Percentiles rank a stretch among this genome's conserved stretches.
Evolutionary conservation across 2,797 vertebrate species (phyloP).

Genomic region (Acipenser transmontanus): DNA sequence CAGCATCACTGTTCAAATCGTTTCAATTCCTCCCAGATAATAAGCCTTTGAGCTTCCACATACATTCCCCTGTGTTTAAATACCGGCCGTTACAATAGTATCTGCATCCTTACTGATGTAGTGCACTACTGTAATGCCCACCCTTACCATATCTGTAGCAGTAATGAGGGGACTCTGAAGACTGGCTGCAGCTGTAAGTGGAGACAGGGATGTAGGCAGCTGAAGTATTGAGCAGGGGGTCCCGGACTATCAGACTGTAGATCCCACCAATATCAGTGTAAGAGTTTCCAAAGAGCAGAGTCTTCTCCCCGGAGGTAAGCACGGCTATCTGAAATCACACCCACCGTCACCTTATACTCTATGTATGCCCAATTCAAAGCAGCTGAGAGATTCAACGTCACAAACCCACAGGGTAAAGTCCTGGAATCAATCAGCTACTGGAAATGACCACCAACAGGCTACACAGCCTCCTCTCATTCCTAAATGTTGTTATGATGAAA

Average conservation of each 20-base stretch:
- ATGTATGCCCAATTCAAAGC: too few relatives aligned
- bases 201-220: conserved; percentile 19
- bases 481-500: too few relatives aligned
- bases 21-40: too few relatives aligned
- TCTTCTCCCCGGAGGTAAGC: conserved; percentile 2
- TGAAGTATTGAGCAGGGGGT: conserved; percentile 19
- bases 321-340: conserved; percentile 5
- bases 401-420: too few relatives aligned
- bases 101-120: too few relatives aligned
- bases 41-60: background rate
- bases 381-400: too few relatives aligned
- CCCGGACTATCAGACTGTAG: conserved; percentile 18
- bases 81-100: too few relatives aligned
- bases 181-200: conserved; percentile 19
- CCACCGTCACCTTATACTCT: too few relatives aligned
- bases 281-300: conserved; percentile 11
- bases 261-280: conserved; percentile 15
- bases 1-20: too few relatives aligned
- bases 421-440: too few relatives aligned
- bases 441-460: too few relatives aligned
- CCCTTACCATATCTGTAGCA: conserved; percentile 9
- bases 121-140: background rate
- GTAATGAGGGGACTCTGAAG: conserved; percentile 1
- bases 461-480: too few relatives aligned
- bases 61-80: background rate